Evolutionary conservation across 2,888 invertebrate genomes (phyloP), one percentile per base, ranked within the genome.

Genomic region (Buathra laborator): DNA sequence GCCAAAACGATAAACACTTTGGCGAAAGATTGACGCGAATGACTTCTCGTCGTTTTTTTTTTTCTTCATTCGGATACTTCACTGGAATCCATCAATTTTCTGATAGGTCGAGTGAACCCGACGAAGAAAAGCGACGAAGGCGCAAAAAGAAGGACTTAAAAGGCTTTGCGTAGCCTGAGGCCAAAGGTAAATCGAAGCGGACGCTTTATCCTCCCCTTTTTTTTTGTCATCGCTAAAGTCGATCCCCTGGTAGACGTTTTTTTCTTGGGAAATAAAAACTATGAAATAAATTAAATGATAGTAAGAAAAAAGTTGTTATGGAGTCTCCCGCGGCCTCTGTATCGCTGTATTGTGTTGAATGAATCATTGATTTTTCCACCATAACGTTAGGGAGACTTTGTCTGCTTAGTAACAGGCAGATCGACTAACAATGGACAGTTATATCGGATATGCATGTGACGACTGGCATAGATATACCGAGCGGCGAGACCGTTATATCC

Each of bases 351-450:
- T 10, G 56, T 10, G 56, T 24, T 10, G 56, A 4, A 56, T 56
- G 12, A 56, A 19, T 37, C 56, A 56, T 56, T 56, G 56, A 56
- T 56, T 56, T 24, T 56, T 53, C 19, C 24, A 24, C 56, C 24
- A 24, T 56, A 56, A 56, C 56, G 56, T 19, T 19, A 19, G 56
- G 12, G 24, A 56, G 37, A 56, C 56, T 56, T 56, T 24, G 12
- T 37, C 56, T 19, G 56, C 56, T 24, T 56, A 19, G 56, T 56
- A 56, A 56, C 56, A 56, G 37, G 56, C 56, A 19, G 56, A 56
- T 56, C 56, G 56, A 56, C 56, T 56, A 56, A 56, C 56, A 56
- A 56, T 56, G 56, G 56, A 10, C 56, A 24, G 56, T 56, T 56
- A 56, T 56, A 56, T 56, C 56, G 56, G 56, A 56, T 56, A 56